These are phyloP conservation scores for Lydus trimaculatus DNA, from an alignment of 2,888 invertebrate species.

Conservation along the genomic window DNA sequence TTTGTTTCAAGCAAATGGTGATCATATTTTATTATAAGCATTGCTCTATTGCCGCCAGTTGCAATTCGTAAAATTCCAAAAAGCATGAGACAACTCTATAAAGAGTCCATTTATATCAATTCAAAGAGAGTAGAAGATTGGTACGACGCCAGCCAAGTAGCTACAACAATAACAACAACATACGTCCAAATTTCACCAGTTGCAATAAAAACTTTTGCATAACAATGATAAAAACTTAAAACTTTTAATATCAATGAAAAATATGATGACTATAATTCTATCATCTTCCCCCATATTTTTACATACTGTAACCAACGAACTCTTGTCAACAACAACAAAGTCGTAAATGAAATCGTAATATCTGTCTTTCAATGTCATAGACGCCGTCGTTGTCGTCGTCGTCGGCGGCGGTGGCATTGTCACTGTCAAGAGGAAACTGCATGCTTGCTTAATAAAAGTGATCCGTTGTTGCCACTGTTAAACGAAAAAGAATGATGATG, in stretches of 20 bases:
- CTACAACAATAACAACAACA: conserved; percentile 3
- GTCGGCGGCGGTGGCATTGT: too few relatives aligned
- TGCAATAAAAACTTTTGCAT: conserved; percentile 9
- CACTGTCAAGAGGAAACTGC: not conserved
- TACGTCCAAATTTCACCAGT: not conserved
- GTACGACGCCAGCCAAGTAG: not conserved
- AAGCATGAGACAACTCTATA: not conserved
- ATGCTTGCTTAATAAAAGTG: not conserved
- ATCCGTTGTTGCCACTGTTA: not conserved
- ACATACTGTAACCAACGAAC: not conserved
- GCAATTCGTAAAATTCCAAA: not conserved
- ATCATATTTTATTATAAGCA: not conserved
- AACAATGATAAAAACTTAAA: not conserved
- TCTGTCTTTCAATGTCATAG: not conserved
- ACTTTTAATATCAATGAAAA: not conserved
- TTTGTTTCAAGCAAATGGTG: not conserved
- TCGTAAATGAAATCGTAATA: conserved; percentile 5
- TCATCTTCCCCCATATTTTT: not conserved
- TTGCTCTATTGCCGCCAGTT: not conserved
- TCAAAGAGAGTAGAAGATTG: not conserved
- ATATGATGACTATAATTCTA: not conserved
- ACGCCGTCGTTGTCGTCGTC: too few relatives aligned
- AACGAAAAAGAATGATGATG: not conserved
- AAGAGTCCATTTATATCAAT: not conserved
- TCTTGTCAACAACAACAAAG: not conserved